These are phyloP conservation scores for Pelecanus crispus DNA, from an alignment of 2,113 vertebrate species.

Conservation along the genomic window DNA sequence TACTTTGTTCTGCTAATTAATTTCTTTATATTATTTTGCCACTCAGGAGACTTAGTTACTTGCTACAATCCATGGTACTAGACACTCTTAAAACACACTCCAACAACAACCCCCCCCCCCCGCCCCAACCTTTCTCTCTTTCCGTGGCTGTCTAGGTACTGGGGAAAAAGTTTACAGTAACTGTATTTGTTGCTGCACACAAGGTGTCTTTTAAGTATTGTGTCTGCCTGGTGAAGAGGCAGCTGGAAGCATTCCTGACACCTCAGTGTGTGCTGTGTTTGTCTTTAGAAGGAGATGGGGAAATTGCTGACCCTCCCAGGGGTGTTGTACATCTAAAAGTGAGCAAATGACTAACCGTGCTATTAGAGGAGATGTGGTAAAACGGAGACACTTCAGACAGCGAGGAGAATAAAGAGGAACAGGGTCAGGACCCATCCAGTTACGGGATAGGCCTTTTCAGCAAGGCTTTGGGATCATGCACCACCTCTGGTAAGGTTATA, in stretches of 20 bases:
- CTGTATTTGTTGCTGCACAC: neutral
- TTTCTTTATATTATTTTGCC: neutral
- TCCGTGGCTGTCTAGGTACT: neutral
- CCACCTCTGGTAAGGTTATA: neutral
- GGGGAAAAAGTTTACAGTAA: neutral
- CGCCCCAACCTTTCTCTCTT: neutral
- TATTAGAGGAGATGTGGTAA: neutral
- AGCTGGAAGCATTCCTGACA: neutral
- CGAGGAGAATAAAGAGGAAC: neutral
- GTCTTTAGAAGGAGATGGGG: neutral
- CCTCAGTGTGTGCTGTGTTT: rapidly evolving
- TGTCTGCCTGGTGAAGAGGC: neutral
- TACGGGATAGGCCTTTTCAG: neutral
- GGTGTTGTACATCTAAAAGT: neutral
- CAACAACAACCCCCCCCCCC: rapidly evolving
- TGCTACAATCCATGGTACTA: neutral
- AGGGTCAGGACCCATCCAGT: neutral
- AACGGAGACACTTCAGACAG: neutral
- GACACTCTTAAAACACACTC: neutral
- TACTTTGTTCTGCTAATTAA: neutral
- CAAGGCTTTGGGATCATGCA: neutral
- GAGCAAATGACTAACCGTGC: neutral
- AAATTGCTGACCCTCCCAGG: neutral
- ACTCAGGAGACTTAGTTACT: neutral
- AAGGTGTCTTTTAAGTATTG: neutral